A percentile compares a stretch with the other conserved stretches of the same genome.
These are phyloP conservation scores for Calosoma granatense DNA, from an alignment of 1,140 invertebrate species.

Conservation along the genomic window DNA sequence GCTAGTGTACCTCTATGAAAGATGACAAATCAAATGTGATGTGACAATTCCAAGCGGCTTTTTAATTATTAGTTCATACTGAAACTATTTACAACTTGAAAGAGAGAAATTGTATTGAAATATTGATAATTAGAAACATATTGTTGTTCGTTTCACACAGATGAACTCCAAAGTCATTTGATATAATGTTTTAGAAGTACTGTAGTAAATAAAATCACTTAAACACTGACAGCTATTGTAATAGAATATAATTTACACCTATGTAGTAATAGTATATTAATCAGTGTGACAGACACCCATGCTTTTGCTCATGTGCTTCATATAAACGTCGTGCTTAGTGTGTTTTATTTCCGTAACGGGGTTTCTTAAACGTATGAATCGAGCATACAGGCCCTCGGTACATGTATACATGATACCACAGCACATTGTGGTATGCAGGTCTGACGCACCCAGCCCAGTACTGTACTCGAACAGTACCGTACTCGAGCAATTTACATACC, in stretches of 20 bases:
- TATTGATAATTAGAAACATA: too few species aligned
- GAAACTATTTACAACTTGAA: too few species aligned
- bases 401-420: too few species aligned
- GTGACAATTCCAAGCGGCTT: too few species aligned
- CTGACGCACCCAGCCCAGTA: not conserved
- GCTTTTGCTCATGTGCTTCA: not conserved
- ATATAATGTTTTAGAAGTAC: not conserved
- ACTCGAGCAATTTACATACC: too few species aligned
- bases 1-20: too few species aligned
- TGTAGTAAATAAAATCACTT: not conserved
- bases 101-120: too few species aligned
- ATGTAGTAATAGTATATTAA: not conserved
- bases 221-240: not conserved
- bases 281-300: not conserved
- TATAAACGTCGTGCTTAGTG: not conserved
- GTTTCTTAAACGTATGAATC: not conserved
- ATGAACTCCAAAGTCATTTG: too few species aligned
- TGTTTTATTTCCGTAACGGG: not conserved
- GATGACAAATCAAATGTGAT: too few species aligned
- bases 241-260: not conserved
- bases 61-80: too few species aligned
- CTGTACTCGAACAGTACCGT: not conserved
- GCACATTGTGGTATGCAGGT: not conserved
- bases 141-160: too few species aligned
- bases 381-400: too few species aligned